phyloP scores from a whole-genome alignment of 2,888 invertebrate genomes.

The Drosophila limbata region DNA sequence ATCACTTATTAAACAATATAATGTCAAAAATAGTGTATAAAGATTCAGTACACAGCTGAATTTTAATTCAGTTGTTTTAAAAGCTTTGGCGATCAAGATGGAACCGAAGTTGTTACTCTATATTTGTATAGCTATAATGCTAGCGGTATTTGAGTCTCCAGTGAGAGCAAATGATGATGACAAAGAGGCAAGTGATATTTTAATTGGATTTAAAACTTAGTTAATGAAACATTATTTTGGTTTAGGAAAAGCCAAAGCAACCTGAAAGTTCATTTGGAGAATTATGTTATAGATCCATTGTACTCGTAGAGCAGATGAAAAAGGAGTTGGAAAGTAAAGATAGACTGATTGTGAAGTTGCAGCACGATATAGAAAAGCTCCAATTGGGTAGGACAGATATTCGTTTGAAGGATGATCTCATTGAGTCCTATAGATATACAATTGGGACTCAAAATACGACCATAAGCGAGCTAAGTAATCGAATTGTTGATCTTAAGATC shows the following conservation, averaged over 20 bases:
- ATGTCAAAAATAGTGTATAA: not conserved
- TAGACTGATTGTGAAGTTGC: not conserved
- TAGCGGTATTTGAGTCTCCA: too few relatives aligned
- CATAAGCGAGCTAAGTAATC: not conserved
- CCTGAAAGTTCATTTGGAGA: not conserved
- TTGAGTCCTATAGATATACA: constrained; percentile 2
- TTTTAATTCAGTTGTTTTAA: not conserved
- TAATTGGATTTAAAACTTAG: not conserved
- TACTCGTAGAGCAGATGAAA: not conserved
- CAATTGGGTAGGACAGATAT: not conserved
- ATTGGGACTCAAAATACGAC: not conserved
- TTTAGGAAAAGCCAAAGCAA: not conserved
- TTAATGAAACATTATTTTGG: not conserved
- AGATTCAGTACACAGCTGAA: not conserved
- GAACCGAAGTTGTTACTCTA: not conserved
- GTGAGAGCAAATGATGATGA: not conserved
- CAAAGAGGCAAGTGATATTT: not conserved
- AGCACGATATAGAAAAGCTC: not conserved
- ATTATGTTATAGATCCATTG: not conserved
- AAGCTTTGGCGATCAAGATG: not conserved
- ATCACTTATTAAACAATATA: too few relatives aligned
- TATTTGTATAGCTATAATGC: not conserved
- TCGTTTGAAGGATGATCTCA: not conserved
- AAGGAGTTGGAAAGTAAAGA: not conserved
- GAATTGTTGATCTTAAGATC: constrained; percentile 1